Percentiles rank a stretch among this genome's conserved stretches.
Evolutionary conservation across 2,888 invertebrate genomes (phyloP).

Genomic region (Thumatha senex): DNA sequence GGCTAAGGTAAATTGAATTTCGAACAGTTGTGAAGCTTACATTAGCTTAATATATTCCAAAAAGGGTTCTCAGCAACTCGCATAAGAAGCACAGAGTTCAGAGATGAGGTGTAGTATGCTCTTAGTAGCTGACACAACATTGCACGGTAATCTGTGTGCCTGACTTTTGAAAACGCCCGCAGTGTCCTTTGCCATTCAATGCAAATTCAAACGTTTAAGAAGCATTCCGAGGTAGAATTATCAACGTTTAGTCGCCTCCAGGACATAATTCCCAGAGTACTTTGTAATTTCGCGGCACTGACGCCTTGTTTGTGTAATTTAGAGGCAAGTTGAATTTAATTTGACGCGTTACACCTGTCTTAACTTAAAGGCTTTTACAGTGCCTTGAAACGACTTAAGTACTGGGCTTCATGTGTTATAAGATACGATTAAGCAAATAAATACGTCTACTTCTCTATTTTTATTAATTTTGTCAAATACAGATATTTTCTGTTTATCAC

Average conservation of each 20-base stretch:
- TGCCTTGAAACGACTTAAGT: conserved; percentile 11
- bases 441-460: too few species aligned
- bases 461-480: too few species aligned
- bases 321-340: conserved; percentile 27
- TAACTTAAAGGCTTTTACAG: conserved; percentile 11
- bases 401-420: conserved; percentile 22
- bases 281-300: conserved; percentile 64
- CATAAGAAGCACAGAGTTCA: conserved; percentile 33
- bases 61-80: conserved; percentile 30
- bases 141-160: conserved; percentile 48
- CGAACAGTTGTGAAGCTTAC: conserved; percentile 35
- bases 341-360: conserved; percentile 33
- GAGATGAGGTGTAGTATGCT: conserved; percentile 21
- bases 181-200: conserved; percentile 79
- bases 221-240: conserved; percentile 76
- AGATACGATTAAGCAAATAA: conserved; percentile 12
- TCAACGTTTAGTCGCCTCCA: conserved; percentile 81
- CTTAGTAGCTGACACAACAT: conserved; percentile 22
- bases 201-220: conserved; percentile 79
- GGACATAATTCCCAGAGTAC: conserved; percentile 72
- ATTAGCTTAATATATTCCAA: conserved; percentile 34
- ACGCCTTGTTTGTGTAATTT: conserved; percentile 46
- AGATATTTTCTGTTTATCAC: too few species aligned
- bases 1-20: conserved; percentile 36
- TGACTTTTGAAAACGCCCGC: conserved; percentile 60